Percentiles rank a stretch among this genome's conserved stretches.
phyloP scores from a whole-genome alignment of 1,140 invertebrate species.

The Megalonaias nervosa region DNA sequence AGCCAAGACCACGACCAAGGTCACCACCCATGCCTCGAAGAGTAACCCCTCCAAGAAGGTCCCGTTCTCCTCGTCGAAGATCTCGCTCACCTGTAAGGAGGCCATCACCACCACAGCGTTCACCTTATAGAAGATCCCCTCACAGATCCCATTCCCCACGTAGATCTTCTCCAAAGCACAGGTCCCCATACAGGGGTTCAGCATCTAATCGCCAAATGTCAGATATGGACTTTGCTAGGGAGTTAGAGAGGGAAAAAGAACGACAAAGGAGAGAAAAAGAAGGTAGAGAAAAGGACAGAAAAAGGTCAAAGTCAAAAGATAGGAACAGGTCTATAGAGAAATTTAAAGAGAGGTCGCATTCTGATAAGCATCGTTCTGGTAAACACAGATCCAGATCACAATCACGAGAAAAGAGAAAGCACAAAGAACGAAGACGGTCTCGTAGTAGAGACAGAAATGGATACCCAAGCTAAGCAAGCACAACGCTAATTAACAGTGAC shows the following conservation, averaged over 20 bases:
- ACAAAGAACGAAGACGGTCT: slow-evolving; percentile 9
- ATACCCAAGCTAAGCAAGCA: no score
- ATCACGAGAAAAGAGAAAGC: slow-evolving; percentile 23
- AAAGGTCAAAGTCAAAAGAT: slow-evolving; percentile 33
- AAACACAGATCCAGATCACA: slow-evolving; percentile 22
- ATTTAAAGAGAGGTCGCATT: slow-evolving; percentile 27
- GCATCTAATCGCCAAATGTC: slow-evolving; percentile 2
- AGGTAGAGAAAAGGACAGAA: slow-evolving; percentile 18
- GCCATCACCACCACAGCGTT: slow-evolving; percentile 20
- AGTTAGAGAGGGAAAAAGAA: slow-evolving; percentile 59
- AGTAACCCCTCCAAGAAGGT: not conserved
- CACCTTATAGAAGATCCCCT: slow-evolving; percentile 31
- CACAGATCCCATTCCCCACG: slow-evolving; percentile 28
- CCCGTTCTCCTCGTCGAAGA: not conserved
- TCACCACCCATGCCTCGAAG: not conserved
- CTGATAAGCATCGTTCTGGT: not conserved
- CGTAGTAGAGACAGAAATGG: no score
- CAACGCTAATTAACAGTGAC: no score
- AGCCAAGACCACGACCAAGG: not conserved
- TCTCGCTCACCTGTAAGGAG: slow-evolving; percentile 1
- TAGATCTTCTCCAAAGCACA: slow-evolving; percentile 8
- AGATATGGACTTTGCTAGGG: slow-evolving; percentile 55
- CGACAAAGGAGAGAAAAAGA: slow-evolving; percentile 53
- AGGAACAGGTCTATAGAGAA: slow-evolving; percentile 25
- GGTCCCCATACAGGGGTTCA: slow-evolving; percentile 3